Evolutionary conservation across 1,140 invertebrate genomes (phyloP).

Genomic region (Sinella curviseta): DNA sequence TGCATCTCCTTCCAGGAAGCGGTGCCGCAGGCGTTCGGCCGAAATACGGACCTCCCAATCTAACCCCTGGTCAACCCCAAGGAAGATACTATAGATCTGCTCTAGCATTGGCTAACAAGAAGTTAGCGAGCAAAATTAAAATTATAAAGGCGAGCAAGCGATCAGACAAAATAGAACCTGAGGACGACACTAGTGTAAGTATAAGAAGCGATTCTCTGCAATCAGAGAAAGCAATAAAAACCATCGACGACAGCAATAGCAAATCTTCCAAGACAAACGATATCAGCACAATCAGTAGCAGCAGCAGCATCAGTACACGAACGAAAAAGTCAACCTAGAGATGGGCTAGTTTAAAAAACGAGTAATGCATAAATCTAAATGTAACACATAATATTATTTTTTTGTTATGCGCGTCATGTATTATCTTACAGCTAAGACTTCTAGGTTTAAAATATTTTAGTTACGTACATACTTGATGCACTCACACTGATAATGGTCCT

Average conservation of each 20-base stretch:
- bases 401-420: no score
- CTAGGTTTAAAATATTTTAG: no score
- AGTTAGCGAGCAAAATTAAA: not conserved
- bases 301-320: not conserved
- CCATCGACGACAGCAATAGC: no score
- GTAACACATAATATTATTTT: not conserved
- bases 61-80: constrained; percentile 11
- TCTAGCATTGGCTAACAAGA: not conserved
- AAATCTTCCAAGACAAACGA: no score
- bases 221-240: no score
- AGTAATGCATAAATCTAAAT: not conserved
- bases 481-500: no score
- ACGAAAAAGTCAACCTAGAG: not conserved
- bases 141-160: not conserved
- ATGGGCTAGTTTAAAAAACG: not conserved
- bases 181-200: no score
- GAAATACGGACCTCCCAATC: constrained; percentile 7
- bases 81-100: constrained; percentile 16
- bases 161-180: constrained; percentile 5
- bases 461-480: no score
- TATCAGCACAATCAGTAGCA: not conserved
- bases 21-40: not conserved
- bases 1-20: not conserved
- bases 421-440: no score
- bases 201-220: no score